Percentiles rank a stretch among this genome's conserved stretches.
Evolutionary conservation across 2,113 vertebrate species (phyloP).

Genomic region (Chlorocebus sabaeus): DNA sequence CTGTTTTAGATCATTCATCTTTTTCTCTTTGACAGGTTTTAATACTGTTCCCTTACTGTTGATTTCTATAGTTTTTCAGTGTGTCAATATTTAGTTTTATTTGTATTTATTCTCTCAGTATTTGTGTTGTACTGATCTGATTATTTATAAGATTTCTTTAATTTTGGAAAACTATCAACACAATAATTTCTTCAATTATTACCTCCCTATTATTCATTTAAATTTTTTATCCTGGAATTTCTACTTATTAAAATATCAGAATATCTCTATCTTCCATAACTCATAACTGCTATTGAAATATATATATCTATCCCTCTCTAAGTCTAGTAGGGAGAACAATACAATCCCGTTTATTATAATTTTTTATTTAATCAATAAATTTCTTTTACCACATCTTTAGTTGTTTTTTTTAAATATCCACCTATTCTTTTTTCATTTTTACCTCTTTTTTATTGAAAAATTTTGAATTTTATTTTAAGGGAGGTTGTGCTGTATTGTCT

Average conservation of each 20-base stretch:
- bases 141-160: background rate
- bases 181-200: constrained; percentile 1
- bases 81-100: background rate
- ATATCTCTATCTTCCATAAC: background rate
- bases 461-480: background rate
- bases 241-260: background rate
- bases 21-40: background rate
- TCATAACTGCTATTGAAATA: background rate
- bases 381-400: background rate
- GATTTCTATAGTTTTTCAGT: background rate
- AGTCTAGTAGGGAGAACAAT: background rate
- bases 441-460: background rate
- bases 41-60: background rate
- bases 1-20: background rate
- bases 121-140: background rate
- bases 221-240: background rate
- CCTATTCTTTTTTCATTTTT: background rate
- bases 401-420: background rate
- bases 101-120: background rate
- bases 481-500: background rate
- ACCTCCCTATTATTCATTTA: background rate
- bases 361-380: background rate
- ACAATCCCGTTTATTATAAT: background rate
- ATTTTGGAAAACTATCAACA: background rate
- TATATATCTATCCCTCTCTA: background rate